A percentile compares a stretch with the other conserved stretches of the same genome.
Evolutionary conservation across 2,797 vertebrate species (phyloP).

Genomic region (Chiroxiphia lanceolata): DNA sequence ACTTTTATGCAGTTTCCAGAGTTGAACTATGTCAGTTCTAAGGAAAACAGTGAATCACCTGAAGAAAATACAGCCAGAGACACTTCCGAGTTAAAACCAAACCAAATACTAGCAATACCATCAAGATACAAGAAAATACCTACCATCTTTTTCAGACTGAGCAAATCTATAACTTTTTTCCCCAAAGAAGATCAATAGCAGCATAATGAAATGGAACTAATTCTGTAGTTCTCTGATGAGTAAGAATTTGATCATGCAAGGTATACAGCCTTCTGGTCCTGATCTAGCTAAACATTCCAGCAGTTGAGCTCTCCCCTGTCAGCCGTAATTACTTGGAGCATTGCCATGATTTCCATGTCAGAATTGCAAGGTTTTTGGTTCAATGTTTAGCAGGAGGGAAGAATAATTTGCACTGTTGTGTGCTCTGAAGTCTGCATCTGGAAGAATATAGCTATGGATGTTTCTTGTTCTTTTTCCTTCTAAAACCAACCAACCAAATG

Average conservation of each 20-base stretch:
- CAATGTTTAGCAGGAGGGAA: not conserved
- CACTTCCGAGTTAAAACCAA: not conserved
- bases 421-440: not conserved
- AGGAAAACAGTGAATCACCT: not conserved
- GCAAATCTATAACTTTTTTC: not conserved
- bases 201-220: slow-evolving; percentile 6
- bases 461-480: not conserved
- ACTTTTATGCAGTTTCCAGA: not conserved
- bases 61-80: not conserved
- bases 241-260: not conserved
- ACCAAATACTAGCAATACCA: not conserved
- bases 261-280: not conserved
- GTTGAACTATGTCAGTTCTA: not conserved
- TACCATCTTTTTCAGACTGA: not conserved
- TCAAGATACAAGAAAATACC: not conserved
- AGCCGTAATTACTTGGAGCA: not conserved
- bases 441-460: not conserved
- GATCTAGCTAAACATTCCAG: not conserved
- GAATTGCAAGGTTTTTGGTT: not conserved
- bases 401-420: not conserved
- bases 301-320: not conserved
- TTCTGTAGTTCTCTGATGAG: not conserved
- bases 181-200: not conserved
- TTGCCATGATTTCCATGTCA: not conserved
- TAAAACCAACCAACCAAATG: not conserved